Evolutionary conservation across 2,888 invertebrate species (phyloP).

Genomic region (Coelogynopora nodosa): DNA sequence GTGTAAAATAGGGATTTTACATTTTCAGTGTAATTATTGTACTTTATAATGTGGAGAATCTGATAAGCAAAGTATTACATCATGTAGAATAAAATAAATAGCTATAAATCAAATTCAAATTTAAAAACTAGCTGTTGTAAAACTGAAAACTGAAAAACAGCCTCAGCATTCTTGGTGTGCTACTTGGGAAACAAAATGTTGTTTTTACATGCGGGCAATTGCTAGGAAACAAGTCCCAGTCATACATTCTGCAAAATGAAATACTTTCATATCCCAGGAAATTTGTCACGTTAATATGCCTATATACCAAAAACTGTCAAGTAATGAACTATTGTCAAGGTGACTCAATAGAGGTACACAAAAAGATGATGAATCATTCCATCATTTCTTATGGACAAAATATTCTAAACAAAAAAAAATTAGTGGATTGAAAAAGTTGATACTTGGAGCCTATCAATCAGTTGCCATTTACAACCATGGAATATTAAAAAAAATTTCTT

Average conservation of each 20-base stretch:
- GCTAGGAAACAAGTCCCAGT: neutral
- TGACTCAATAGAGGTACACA: constrained; percentile 19
- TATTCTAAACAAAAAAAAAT: neutral
- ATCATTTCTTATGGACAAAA: constrained; percentile 11
- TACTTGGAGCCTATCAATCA: neutral
- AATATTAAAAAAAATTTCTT: constrained; percentile 21
- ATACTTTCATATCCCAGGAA: constrained; percentile 22
- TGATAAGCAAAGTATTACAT: no score
- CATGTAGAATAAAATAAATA: no score
- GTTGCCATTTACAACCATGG: constrained; percentile 6
- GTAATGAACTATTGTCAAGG: constrained; percentile 25
- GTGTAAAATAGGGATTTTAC: no score
- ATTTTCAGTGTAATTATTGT: no score
- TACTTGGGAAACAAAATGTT: neutral
- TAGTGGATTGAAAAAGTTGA: neutral
- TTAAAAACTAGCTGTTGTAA: no score
- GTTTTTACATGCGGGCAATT: neutral
- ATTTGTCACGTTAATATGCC: neutral
- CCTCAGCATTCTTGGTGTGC: neutral
- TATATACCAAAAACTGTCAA: neutral
- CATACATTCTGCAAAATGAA: constrained; percentile 4
- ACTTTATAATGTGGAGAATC: no score
- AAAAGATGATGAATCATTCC: neutral
- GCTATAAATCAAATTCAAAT: no score
- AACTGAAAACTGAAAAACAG: no score